Evolutionary conservation across 2,888 invertebrate species (phyloP).

Genomic region (Xestoiulus laeticollis): DNA sequence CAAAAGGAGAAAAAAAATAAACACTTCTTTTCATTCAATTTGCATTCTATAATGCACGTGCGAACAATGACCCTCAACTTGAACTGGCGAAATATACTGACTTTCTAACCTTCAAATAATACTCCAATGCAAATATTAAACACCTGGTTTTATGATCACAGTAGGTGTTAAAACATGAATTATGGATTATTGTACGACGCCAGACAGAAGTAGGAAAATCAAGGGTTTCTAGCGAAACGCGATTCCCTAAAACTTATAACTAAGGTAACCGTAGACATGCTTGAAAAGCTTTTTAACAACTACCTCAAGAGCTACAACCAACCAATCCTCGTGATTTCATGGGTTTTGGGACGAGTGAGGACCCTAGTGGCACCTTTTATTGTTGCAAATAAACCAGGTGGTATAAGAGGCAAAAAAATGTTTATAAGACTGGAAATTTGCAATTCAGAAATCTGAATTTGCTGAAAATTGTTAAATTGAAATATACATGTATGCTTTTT

Average conservation of each 20-base stretch:
- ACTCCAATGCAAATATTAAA: constrained; percentile 5
- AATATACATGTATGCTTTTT: too few species aligned
- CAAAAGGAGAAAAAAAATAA: not conserved
- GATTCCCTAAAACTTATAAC: not conserved
- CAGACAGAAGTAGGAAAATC: not conserved
- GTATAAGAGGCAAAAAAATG: not conserved
- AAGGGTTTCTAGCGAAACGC: not conserved
- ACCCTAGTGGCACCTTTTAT: not conserved
- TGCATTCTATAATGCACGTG: not conserved
- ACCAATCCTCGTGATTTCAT: not conserved
- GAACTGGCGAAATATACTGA: not conserved
- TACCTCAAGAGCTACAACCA: not conserved
- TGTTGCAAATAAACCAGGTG: not conserved
- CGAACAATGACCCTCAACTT: constrained; percentile 19
- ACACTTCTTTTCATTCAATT: constrained; percentile 1
- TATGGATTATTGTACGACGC: not conserved
- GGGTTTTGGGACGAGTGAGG: not conserved
- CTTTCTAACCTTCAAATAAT: constrained; percentile 5
- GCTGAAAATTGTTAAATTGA: not conserved
- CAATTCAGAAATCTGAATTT: not conserved
- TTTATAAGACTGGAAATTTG: not conserved
- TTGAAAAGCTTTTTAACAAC: not conserved
- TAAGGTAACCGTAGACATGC: not conserved
- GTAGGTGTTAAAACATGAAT: not conserved
- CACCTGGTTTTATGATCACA: not conserved